Conservation (phyloP, 2,888 invertebrate genomes). For the Chydorus sphaericus region DNA sequence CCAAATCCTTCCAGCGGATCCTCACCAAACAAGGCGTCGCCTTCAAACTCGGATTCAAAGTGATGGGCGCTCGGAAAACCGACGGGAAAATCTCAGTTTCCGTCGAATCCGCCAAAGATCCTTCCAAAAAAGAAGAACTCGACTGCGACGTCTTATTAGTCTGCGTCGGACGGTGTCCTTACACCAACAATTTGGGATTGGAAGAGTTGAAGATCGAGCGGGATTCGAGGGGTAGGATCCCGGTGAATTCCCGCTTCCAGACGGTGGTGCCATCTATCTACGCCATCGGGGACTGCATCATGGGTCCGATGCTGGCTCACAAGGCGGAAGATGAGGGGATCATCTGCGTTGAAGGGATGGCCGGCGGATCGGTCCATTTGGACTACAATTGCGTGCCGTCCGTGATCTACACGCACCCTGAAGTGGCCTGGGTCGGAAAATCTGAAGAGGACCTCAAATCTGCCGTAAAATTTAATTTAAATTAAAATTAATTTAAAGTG, state of each 20-base stretch:
- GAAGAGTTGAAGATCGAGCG: slow-evolving; percentile 82
- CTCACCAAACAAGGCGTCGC: slow-evolving; percentile 75
- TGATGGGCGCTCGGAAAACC: slow-evolving; percentile 59
- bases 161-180: slow-evolving; percentile 89
- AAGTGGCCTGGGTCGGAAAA: slow-evolving; percentile 98
- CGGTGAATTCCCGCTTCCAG: slow-evolving; percentile 88
- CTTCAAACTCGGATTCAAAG: slow-evolving; percentile 91
- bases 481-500: too few species aligned
- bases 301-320: slow-evolving; percentile 98
- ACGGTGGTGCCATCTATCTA: slow-evolving; percentile 88
- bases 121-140: slow-evolving; percentile 67
- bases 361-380: slow-evolving; percentile 86
- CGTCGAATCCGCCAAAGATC: slow-evolving; percentile 67
- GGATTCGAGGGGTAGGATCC: slow-evolving; percentile 86
- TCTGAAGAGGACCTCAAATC: slow-evolving; percentile 88
- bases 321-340: slow-evolving; percentile 99
- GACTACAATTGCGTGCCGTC: slow-evolving; percentile 99
- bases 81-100: slow-evolving; percentile 56
- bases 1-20: slow-evolving; percentile 81
- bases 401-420: slow-evolving; percentile 97
- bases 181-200: slow-evolving; percentile 75
- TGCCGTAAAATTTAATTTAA: too few species aligned
- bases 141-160: slow-evolving; percentile 88
- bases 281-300: slow-evolving; percentile 97
- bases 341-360: slow-evolving; percentile 84